These are phyloP conservation scores for Anastrepha obliqua DNA, from an alignment of 1,140 invertebrate species.

Conservation along the genomic window DNA sequence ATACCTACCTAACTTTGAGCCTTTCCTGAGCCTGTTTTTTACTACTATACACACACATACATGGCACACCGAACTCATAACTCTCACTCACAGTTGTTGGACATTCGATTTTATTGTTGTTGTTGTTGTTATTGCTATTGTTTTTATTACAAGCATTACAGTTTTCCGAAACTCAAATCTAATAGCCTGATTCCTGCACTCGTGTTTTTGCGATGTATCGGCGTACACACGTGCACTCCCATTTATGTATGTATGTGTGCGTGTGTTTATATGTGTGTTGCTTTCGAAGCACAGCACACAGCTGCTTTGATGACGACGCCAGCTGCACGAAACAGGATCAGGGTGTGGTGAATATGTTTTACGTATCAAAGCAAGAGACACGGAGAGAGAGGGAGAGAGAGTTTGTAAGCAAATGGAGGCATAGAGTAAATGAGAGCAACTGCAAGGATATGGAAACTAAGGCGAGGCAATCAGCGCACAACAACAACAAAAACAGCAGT, in stretches of 20 bases:
- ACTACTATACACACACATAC: too few relatives aligned
- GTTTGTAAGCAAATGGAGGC: too few relatives aligned
- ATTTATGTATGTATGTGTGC: slow-evolving; percentile 22
- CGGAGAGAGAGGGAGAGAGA: too few relatives aligned
- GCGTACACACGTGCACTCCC: background rate
- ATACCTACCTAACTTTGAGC: too few relatives aligned
- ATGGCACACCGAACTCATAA: background rate
- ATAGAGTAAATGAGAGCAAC: background rate
- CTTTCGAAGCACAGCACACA: background rate
- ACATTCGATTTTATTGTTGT: background rate
- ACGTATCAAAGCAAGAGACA: background rate
- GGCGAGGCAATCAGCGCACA: slow-evolving; percentile 5
- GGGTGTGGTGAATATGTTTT: slow-evolving; percentile 70
- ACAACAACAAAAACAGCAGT: background rate
- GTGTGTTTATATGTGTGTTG: slow-evolving; percentile 27
- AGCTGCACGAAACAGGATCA: slow-evolving; percentile 66
- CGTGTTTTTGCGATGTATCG: background rate
- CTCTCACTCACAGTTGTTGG: background rate
- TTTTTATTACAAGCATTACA: too few relatives aligned
- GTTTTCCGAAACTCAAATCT: background rate
- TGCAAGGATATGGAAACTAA: background rate
- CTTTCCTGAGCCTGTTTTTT: too few relatives aligned
- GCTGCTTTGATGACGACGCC: background rate
- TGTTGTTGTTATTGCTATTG: background rate
- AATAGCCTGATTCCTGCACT: background rate